Evolutionary conservation across 1,140 invertebrate genomes (phyloP).

Genomic region (Scylla paramamosain): DNA sequence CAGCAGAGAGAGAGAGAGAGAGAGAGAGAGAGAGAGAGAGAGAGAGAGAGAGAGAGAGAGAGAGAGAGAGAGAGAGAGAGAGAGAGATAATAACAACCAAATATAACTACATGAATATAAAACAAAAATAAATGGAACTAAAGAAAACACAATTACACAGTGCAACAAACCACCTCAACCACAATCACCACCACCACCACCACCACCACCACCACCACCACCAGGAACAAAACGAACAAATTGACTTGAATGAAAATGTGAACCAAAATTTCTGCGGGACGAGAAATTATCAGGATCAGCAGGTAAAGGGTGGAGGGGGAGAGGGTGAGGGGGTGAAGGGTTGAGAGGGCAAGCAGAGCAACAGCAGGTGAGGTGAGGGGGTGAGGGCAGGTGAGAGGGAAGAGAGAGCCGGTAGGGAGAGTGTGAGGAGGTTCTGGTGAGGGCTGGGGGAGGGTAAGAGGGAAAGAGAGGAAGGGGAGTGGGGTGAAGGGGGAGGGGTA

Average conservation of each 20-base stretch:
- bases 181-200: no score
- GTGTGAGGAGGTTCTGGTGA: not conserved
- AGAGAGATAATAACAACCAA: not conserved
- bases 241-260: not conserved
- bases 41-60: not conserved
- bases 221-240: no score
- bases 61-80: constrained; percentile 25
- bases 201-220: no score
- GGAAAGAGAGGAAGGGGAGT: not conserved
- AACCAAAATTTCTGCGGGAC: not conserved
- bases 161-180: no score
- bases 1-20: no score
- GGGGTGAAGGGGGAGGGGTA: not conserved
- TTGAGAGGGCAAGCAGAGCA: not conserved
- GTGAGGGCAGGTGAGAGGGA: not conserved
- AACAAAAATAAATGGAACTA: no score
- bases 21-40: not conserved
- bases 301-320: not conserved
- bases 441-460: not conserved
- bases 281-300: not conserved
- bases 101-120: no score
- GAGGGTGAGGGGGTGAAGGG: constrained; percentile 4
- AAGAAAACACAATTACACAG: no score
- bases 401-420: not conserved
- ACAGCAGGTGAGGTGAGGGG: not conserved